Evolutionary conservation across 2,113 vertebrate species (phyloP).

Genomic region (Zapus hudsonius): DNA sequence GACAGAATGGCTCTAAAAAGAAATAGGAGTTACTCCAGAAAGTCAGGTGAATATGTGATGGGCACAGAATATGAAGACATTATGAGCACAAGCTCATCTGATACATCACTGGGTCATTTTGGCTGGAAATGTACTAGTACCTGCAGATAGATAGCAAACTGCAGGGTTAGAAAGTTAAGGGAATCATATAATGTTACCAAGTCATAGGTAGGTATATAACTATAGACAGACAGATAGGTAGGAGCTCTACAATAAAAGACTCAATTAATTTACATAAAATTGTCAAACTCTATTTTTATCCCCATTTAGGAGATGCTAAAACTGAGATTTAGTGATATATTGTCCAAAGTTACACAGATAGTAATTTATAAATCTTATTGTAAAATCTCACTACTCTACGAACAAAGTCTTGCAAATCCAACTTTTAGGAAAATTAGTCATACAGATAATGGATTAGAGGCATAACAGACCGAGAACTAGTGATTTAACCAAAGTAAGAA

Average conservation of each 20-base stretch:
- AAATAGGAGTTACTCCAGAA: background rate
- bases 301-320: background rate
- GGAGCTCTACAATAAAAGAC: background rate
- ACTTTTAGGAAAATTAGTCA: constrained; percentile 10
- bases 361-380: background rate
- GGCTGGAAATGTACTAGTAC: background rate
- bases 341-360: background rate
- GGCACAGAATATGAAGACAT: background rate
- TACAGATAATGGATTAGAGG: background rate
- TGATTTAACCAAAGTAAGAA: background rate
- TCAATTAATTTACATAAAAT: background rate
- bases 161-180: background rate
- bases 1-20: background rate
- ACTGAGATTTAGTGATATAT: background rate
- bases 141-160: background rate
- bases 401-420: background rate
- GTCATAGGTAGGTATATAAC: background rate
- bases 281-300: background rate
- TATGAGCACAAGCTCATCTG: background rate
- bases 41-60: background rate
- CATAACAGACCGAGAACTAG: background rate
- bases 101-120: background rate
- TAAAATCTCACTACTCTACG: background rate
- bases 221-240: background rate
- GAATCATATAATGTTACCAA: background rate